Base-by-base conservation (phyloP, 2,888 invertebrate species). In the Mycalesis mineus region DNA sequence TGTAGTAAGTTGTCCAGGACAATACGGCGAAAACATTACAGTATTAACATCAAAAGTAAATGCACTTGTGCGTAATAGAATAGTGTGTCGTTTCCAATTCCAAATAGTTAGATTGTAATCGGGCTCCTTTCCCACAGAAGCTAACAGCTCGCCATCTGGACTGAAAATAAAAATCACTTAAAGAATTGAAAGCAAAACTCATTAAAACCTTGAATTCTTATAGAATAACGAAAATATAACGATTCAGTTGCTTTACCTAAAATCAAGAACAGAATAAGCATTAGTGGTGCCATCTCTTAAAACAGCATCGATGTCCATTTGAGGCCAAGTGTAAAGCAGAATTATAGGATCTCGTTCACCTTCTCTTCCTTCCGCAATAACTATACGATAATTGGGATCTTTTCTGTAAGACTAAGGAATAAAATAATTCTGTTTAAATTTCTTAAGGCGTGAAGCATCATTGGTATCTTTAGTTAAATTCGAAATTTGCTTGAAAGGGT, bases 91-190 rank as follows among this genome's bases (percentile, higher is more conserved):
- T 67, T 92, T 91, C 97, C 97, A 98, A 71, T 95, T 92, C 97
- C 97, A 98, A 58, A 98, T 92, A 0, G 97, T 97, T 37, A 97
- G 89, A 77, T 95, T 93, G 75, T 93, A 96, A 78, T 98, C 97
- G 0, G 97, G 97, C 61, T 94, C 93, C 7, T 94, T 95, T 0
- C 96, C 96, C 74, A 96, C 95, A 0, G 96, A 95, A 0, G 94
- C 95, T 57, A 98, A 80, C 44, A 96, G 79, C 55, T 93, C 92
- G 0, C 97, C 98, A 68, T 95, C 93, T 2, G 94, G 93, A 72
- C 96, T 97, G 74, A 17, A 14, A 22, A 22, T n/a, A n/a, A n/a
- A n/a, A n/a, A n/a, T n/a, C n/a, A n/a, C n/a, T n/a, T n/a, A n/a
- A n/a, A n/a, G n/a, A n/a, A n/a, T n/a, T n/a, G n/a, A n/a, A n/a